phyloP scores from a whole-genome alignment of 2,797 vertebrate species.

The Tragopan temminckii region DNA sequence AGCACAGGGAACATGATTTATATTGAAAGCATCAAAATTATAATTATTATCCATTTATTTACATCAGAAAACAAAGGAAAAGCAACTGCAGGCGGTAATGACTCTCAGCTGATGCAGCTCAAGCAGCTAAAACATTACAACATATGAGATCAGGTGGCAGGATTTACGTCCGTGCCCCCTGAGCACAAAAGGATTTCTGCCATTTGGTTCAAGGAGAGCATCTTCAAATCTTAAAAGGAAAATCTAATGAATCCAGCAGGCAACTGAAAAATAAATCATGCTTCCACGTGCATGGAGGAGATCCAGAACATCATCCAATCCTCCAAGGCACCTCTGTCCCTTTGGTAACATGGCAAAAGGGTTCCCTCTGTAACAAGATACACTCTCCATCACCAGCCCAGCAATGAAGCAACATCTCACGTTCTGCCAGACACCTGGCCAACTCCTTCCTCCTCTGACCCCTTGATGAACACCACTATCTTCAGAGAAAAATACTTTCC shows the following conservation, averaged over 20 bases:
- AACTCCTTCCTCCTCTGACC: constrained; percentile 32
- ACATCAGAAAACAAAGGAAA: constrained; percentile 45
- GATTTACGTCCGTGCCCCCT: neutral
- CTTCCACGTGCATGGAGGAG: constrained; percentile 55
- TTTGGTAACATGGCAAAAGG: constrained; percentile 5
- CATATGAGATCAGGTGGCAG: neutral
- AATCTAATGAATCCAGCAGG: constrained; percentile 10
- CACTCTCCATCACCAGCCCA: neutral
- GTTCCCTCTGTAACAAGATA: constrained; percentile 41
- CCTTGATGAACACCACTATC: neutral
- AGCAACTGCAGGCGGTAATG: neutral
- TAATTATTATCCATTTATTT: neutral
- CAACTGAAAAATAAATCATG: constrained; percentile 31
- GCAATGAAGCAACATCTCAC: constrained; percentile 9
- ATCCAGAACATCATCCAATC: constrained; percentile 56
- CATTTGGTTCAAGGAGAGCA: neutral
- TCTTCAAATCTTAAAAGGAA: constrained; percentile 18
- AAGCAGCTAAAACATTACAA: neutral
- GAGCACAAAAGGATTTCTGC: neutral
- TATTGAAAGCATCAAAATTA: constrained; percentile 38
- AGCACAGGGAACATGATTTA: neutral
- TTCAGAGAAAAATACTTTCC: constrained; percentile 16
- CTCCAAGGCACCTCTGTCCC: constrained; percentile 41
- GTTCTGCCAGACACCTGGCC: constrained; percentile 57
- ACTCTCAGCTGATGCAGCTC: neutral